Conservation (phyloP, 2,797 vertebrate genomes). For the Varecia variegata region DNA sequence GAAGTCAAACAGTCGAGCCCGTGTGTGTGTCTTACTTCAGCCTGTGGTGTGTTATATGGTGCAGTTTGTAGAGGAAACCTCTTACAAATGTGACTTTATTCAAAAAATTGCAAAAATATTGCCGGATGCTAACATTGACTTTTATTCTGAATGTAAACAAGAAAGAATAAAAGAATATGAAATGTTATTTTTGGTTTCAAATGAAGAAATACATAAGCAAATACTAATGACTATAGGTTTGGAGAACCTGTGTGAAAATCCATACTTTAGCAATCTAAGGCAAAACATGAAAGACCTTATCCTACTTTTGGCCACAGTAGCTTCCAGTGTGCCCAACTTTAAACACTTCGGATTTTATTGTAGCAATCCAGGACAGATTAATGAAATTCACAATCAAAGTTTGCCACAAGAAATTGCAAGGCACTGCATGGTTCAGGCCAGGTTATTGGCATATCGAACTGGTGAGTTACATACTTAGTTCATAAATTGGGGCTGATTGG, state of each 20-base stretch:
- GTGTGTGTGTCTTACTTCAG: conserved; percentile 92
- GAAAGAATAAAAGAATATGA: conserved; percentile 88
- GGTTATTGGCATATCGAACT: conserved; percentile 92
- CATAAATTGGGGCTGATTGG: conserved; percentile 40
- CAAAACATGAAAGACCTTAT: conserved; percentile 94
- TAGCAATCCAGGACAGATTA: conserved; percentile 69
- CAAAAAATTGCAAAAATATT: conserved; percentile 85
- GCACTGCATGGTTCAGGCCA: conserved; percentile 95
- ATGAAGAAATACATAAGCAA: conserved; percentile 86
- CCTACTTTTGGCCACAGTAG: conserved; percentile 89
- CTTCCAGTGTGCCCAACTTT: conserved; percentile 88
- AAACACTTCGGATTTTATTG: conserved; percentile 91
- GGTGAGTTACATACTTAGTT: conserved; percentile 84
- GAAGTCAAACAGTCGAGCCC: conserved; percentile 94
- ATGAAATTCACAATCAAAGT: conserved; percentile 76
- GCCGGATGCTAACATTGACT: conserved; percentile 81
- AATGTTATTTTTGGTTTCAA: conserved; percentile 87
- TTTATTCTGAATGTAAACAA: conserved; percentile 87
- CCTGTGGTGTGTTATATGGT: conserved; percentile 88
- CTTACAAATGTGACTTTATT: conserved; percentile 91
- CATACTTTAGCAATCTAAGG: conserved; percentile 92
- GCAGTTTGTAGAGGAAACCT: conserved; percentile 93
- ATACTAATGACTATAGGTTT: conserved; percentile 90
- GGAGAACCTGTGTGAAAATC: conserved; percentile 93
- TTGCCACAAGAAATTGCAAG: conserved; percentile 90